phyloP scores from a whole-genome alignment of 2,113 vertebrate species.

The Sterrhoptilus dennistouni region DNA sequence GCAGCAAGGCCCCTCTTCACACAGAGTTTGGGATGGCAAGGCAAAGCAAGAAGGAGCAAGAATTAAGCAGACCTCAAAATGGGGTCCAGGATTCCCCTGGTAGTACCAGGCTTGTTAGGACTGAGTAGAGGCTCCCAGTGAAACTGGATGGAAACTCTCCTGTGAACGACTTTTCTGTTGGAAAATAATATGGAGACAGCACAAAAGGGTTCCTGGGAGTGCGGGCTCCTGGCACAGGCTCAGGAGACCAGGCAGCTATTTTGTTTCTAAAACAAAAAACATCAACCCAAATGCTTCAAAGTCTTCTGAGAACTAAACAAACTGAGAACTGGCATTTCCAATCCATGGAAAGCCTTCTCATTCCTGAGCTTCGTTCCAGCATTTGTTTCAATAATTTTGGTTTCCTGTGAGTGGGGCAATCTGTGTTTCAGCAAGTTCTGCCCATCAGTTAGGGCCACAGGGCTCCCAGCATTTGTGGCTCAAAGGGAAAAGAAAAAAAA shows the following conservation, averaged over 20 bases:
- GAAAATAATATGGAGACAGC: constrained; percentile 12
- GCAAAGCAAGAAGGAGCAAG: not conserved
- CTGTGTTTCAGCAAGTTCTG: not conserved
- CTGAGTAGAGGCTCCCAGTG: not conserved
- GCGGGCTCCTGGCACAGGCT: not conserved
- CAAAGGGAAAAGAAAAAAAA: not conserved
- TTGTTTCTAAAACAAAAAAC: constrained; percentile 39
- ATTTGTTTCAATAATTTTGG: constrained; percentile 47
- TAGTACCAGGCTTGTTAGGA: not conserved
- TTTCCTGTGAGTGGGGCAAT: constrained; percentile 33
- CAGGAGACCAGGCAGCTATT: constrained; percentile 4
- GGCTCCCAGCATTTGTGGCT: not conserved
- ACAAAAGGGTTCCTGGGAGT: constrained; percentile 22
- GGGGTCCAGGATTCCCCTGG: not conserved
- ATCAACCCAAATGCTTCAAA: constrained; percentile 23
- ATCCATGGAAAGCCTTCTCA: constrained; percentile 37
- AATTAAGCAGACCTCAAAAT: not conserved
- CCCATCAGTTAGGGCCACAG: not conserved
- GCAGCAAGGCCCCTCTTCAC: not conserved
- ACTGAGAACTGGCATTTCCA: constrained; percentile 26
- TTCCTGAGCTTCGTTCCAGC: constrained; percentile 34
- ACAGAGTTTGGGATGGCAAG: not conserved
- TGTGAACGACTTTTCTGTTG: not conserved
- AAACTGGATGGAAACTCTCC: constrained; percentile 9
- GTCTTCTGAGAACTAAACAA: constrained; percentile 39